Evolutionary conservation across 2,888 invertebrate species (phyloP), one percentile per base, ranked within the genome.

Genomic region (Tiliacea citrago): DNA sequence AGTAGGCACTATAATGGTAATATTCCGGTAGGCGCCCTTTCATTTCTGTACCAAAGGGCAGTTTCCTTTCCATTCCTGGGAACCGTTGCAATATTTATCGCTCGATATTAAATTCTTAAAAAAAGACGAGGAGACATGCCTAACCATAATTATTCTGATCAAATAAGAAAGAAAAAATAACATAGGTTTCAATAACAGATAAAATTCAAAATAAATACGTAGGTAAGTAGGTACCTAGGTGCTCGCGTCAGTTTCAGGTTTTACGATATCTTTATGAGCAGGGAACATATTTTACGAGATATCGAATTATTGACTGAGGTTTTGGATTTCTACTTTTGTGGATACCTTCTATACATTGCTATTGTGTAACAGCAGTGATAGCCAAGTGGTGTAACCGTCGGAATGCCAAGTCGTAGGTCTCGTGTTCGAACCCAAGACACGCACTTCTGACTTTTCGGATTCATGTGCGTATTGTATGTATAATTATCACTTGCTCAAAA

Each of bases 231-330:
- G 35, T 47, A 45, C n/a, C n/a, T n/a, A n/a, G 29, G 13, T 29
- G 21, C 21, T 6, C 39, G 65, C 58, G 45, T 76, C 68, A 5
- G 65, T 85, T 55, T 66, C 79, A 45, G 16, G 61, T 45, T 73
- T 72, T 67, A 72, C 53, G 67, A 65, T 55, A 29, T 57, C 16
- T 78, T 85, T 85, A 82, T 75, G 79, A 60, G 42, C 29, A 21
- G 12, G 45, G 68, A 68, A 77, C n/a, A 49, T 71, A 13, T 67
- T 83, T 85, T 82, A 83, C 47, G 82, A 75, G 62, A 49, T 63
- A 58, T 75, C 63, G 49, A 73, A 71, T 75, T 68, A 76, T 80
- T 75, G 70, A 29, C 29, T 21, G 45, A 4, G n/a, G 82, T 10
- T 47, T 77, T 62, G 58, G 42, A 51, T 83, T 84, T 57, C 82